phyloP scores from a whole-genome alignment of 2,888 invertebrate genomes.

The Venustoraphidia nigricollis region DNA sequence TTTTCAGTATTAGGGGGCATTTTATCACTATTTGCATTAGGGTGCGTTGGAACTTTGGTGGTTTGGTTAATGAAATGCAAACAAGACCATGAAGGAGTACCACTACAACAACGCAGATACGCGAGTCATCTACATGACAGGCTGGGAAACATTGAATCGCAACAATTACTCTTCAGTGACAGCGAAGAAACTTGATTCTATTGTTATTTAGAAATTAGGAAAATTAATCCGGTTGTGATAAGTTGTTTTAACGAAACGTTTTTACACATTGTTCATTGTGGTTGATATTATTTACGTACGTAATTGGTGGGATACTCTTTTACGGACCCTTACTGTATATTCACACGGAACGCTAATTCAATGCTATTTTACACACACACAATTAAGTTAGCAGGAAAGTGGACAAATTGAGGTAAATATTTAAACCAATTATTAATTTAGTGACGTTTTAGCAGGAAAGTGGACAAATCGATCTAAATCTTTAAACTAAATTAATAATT shows the following conservation, averaged over 20 bases:
- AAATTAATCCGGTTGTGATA: background rate
- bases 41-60: slow-evolving; percentile 18
- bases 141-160: background rate
- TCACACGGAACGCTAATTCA: too few species aligned
- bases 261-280: too few species aligned
- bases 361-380: too few species aligned
- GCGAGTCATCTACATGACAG: background rate
- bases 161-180: slow-evolving; percentile 4
- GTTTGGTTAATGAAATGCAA: slow-evolving; percentile 2
- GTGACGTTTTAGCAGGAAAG: too few species aligned
- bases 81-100: slow-evolving; percentile 2
- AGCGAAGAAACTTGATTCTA: slow-evolving; percentile 2
- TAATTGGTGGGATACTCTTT: too few species aligned
- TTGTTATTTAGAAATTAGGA: background rate
- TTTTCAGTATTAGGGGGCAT: slow-evolving; percentile 23
- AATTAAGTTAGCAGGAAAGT: too few species aligned
- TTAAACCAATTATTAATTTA: too few species aligned
- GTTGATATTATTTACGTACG: too few species aligned
- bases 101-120: background rate
- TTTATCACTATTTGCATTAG: slow-evolving; percentile 21
- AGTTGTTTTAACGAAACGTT: background rate
- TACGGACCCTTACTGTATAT: too few species aligned
- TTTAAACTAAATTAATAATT: too few species aligned
- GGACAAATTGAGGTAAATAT: too few species aligned
- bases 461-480: too few species aligned